Base-by-base conservation (phyloP, 1,140 invertebrate genomes). In the Pseudomyrmex dendroicus region DNA sequence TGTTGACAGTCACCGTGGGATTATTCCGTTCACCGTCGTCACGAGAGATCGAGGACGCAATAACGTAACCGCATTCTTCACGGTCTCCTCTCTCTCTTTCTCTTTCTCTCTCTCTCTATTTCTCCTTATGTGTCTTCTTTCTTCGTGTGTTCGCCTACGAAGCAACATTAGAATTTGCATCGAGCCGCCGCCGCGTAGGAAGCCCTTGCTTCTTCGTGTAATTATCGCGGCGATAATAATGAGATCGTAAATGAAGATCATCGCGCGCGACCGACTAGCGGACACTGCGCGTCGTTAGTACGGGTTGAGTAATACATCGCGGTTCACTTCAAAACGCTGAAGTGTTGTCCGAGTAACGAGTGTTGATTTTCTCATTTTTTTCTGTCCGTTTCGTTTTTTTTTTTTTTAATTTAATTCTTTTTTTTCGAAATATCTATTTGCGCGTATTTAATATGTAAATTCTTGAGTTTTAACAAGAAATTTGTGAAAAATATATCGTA, bases 1-100 rank as follows among this genome's bases (percentile, higher is more conserved):
- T 88, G 92, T 93, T 93, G 92, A 93, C 92, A 93, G 90, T 92
- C 92, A 87, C 68, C 88, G 89, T 92, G 91, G 91, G 90, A 92
- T 82, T 90, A 87, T 91, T 88, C 86, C 89, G 86, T 88, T 91
- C 89, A 84, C 89, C 85, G 72, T 76, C 62, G 73, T 73, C 62
- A 77, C 82, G 89, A 84, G 85, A 84, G 85, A 90, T 90, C 86
- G 90, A 84, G 89, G 91, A 84, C 86, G 78, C 15, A n/a, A 48
- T 73, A 74, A 85, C 63, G 84, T 85, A 85, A 85, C 64, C 63
- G 59, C 68, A 17, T 82, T 82, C 78, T 73, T 46, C 68, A 82
- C 73, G 63, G 13, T 67, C 25, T 57, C 17, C 13, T 20, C 17
- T 46, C 10, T 48, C 10, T 35, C 64, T 78, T 20, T 44, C 15